phyloP scores from a whole-genome alignment of 2,888 invertebrate genomes.

The Automeris io region DNA sequence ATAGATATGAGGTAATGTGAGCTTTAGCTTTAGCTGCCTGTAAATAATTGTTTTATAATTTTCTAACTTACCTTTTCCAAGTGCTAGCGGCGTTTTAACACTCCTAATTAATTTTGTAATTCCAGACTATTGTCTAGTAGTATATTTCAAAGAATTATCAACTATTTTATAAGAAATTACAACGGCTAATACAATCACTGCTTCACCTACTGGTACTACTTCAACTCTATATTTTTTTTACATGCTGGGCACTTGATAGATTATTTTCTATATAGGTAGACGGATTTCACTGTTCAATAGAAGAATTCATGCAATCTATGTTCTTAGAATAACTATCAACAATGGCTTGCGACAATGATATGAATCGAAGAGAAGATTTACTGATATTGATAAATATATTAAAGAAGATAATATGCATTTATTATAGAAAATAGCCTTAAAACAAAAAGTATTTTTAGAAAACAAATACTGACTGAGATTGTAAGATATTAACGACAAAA shows the following conservation, averaged over 20 bases:
- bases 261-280: slow-evolving; percentile 1
- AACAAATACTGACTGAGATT: too few species aligned
- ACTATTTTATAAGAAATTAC: neutral
- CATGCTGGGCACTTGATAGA: neutral
- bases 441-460: too few species aligned
- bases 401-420: too few species aligned
- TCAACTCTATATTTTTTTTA: neutral
- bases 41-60: slow-evolving; percentile 5
- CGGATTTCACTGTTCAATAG: slow-evolving; percentile 13
- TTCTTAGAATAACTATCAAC: slow-evolving; percentile 10
- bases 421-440: too few species aligned
- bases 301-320: slow-evolving; percentile 32
- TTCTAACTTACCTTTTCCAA: slow-evolving; percentile 6
- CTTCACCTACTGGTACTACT: neutral
- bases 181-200: too few species aligned
- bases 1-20: slow-evolving; percentile 7
- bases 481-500: too few species aligned
- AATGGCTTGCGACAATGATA: neutral
- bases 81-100: neutral
- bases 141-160: slow-evolving; percentile 4
- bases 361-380: neutral
- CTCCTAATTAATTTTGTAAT: slow-evolving; percentile 7
- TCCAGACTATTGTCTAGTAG: slow-evolving; percentile 4
- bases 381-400: too few species aligned
- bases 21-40: slow-evolving; percentile 1